These are phyloP conservation scores for Cuculus canorus DNA, from an alignment of 2,797 vertebrate genomes.

Conservation along the genomic window DNA sequence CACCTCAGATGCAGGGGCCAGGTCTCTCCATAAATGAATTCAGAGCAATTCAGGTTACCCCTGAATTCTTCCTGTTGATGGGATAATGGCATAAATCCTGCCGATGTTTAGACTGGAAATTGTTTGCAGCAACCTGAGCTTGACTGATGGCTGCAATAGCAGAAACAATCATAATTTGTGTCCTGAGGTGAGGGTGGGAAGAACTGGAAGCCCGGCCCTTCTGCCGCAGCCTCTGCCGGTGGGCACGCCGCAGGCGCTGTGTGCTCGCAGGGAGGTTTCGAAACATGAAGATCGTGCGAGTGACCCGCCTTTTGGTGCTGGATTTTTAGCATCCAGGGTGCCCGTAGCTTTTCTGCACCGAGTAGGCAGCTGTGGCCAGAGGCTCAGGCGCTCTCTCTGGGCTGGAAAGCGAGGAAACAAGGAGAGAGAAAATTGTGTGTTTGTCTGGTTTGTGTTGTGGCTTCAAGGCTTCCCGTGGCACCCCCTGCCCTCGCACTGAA, in stretches of 20 bases:
- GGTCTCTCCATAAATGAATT: slow-evolving; percentile 23
- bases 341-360: background rate
- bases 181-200: slow-evolving; percentile 3
- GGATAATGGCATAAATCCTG: slow-evolving; percentile 69
- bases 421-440: background rate
- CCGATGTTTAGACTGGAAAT: slow-evolving; percentile 61
- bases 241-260: background rate
- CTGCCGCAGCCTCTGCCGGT: background rate
- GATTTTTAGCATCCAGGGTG: background rate
- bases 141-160: slow-evolving; percentile 29
- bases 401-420: background rate
- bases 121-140: slow-evolving; percentile 57
- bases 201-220: background rate
- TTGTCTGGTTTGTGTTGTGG: background rate
- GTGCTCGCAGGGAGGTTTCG: background rate
- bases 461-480: background rate
- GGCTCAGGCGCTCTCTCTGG: background rate
- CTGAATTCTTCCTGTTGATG: slow-evolving; percentile 42
- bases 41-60: slow-evolving; percentile 51
- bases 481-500: background rate
- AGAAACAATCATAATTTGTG: background rate
- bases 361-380: background rate
- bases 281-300: rapidly evolving
- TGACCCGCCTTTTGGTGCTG: background rate
- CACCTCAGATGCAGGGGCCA: slow-evolving; percentile 23